Percentiles rank a stretch among this genome's conserved stretches.
Evolutionary conservation across 1,140 invertebrate genomes (phyloP).

Genomic region (Mizuhopecten yessoensis): DNA sequence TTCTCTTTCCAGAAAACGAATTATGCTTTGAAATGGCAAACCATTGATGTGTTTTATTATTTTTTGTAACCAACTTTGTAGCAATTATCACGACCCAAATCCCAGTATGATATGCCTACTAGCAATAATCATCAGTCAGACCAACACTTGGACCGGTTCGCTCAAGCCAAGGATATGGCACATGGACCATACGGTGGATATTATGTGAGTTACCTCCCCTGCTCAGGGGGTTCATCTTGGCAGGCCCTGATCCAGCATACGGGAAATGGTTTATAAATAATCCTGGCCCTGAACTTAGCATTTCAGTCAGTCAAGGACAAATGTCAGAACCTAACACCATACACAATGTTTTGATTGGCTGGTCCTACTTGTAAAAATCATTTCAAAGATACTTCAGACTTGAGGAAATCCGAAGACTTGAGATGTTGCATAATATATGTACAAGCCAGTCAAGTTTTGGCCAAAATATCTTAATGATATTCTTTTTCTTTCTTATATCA

Average conservation of each 20-base stretch:
- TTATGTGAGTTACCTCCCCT: conserved; percentile 30
- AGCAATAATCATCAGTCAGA: conserved; percentile 42
- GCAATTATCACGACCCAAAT: conserved; percentile 73
- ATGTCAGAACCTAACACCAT: neutral
- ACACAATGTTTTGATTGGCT: conserved; percentile 1
- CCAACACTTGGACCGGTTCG: neutral
- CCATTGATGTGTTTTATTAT: conserved; percentile 23
- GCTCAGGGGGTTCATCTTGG: neutral
- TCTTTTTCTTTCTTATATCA: no score
- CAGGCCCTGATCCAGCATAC: neutral
- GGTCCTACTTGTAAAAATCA: no score
- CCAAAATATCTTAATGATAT: no score
- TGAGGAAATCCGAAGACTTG: no score
- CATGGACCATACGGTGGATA: conserved; percentile 14
- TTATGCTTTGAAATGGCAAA: neutral
- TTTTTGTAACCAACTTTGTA: neutral
- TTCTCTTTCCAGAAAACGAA: neutral
- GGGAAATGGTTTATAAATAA: neutral
- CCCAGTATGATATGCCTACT: conserved; percentile 78
- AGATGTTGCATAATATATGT: no score
- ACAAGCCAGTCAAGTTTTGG: no score
- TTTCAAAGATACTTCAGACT: no score
- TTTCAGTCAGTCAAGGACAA: neutral
- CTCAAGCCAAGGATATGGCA: neutral
- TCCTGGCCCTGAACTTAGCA: neutral